These are phyloP conservation scores for Oscheius sp. DNA, from an alignment of 2,888 invertebrate genomes.

Conservation along the genomic window DNA sequence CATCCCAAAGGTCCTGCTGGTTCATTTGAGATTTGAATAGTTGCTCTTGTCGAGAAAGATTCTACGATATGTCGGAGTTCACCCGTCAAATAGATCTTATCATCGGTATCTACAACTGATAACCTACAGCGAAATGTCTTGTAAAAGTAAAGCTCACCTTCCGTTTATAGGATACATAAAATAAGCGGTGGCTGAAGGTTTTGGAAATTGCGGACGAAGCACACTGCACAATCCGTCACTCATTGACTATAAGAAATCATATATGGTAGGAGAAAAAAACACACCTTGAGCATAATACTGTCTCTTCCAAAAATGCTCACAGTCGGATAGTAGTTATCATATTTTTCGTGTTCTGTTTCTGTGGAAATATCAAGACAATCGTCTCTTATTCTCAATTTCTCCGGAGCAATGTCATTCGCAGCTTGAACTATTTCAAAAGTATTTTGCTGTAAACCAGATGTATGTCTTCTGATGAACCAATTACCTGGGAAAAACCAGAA, in stretches of 20 bases:
- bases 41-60: constrained; percentile 48
- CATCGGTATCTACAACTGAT: constrained; percentile 51
- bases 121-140: constrained; percentile 29
- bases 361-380: constrained; percentile 58
- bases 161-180: constrained; percentile 55
- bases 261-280: too few relatives aligned
- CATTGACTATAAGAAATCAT: too few relatives aligned
- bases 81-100: constrained; percentile 52
- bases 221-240: constrained; percentile 43
- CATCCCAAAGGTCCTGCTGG: constrained; percentile 40
- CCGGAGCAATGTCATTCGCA: constrained; percentile 2
- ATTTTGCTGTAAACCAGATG: constrained; percentile 2
- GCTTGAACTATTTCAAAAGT: constrained; percentile 15
- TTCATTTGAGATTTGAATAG: constrained; percentile 45
- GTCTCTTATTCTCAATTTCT: constrained; percentile 36
- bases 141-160: constrained; percentile 24
- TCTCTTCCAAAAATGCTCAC: constrained; percentile 56
- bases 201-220: constrained; percentile 54
- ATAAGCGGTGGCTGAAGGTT: constrained; percentile 43
- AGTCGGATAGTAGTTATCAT: constrained; percentile 50
- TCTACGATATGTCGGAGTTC: constrained; percentile 49
- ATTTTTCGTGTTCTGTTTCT: constrained; percentile 48
- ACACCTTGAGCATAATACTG: constrained; percentile 54
- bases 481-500: constrained; percentile 41
- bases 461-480: background rate